Evolutionary conservation across 2,113 vertebrate genomes (phyloP).

Genomic region (Notothenia coriiceps): DNA sequence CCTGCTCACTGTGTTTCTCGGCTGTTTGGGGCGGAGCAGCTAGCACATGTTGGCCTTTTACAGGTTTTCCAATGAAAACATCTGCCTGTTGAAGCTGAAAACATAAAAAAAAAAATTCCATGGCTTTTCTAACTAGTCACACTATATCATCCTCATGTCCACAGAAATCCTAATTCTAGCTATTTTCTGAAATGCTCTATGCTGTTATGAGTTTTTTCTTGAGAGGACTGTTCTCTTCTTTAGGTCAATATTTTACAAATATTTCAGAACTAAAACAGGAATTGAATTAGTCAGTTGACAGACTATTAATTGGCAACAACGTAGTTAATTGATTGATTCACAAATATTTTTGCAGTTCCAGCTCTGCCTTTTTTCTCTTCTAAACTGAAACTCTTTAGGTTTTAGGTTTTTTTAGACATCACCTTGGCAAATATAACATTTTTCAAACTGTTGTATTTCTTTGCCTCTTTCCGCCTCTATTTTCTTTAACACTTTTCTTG

Average conservation of each 20-base stretch:
- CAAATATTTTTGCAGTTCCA: too few species aligned
- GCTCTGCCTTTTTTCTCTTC: too few species aligned
- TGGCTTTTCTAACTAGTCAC: neutral
- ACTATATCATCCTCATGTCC: neutral
- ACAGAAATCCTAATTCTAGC: neutral
- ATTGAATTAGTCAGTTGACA: neutral
- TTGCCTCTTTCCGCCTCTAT: neutral
- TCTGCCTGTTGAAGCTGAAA: too few species aligned
- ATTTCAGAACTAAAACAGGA: neutral
- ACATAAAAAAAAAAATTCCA: too few species aligned
- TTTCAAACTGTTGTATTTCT: neutral
- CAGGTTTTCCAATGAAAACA: neutral
- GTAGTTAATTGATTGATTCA: too few species aligned
- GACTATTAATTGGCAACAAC: neutral
- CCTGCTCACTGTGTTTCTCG: neutral
- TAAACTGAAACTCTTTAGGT: too few species aligned
- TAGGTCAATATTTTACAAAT: neutral
- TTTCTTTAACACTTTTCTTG: conserved; percentile 6
- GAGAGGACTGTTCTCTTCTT: neutral
- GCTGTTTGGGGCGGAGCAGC: neutral
- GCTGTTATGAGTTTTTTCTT: neutral
- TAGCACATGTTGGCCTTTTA: neutral
- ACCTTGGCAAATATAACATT: neutral
- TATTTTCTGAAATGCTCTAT: neutral
- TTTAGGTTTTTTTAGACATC: too few species aligned